Evolutionary conservation across 2,888 invertebrate genomes (phyloP), one percentile per base, ranked within the genome.

Genomic region (Drosophila tripunctata): DNA sequence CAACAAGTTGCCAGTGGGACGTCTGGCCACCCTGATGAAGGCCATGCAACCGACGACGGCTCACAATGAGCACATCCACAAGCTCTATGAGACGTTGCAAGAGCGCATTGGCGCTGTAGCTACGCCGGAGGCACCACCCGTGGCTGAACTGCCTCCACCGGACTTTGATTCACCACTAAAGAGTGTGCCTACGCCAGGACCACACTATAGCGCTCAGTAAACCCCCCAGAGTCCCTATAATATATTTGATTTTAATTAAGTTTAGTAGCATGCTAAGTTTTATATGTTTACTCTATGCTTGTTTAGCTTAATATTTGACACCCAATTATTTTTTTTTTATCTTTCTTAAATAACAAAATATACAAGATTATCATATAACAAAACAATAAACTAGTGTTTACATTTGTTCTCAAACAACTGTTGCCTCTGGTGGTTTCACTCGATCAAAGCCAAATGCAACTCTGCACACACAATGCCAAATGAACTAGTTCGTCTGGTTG

Each of bases 51-150:
- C 83, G 0, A 95, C 94, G 0, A 93, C 94, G 19, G 94, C 97
- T 90, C 97, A 97, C 88, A 96, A 95, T 90, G 97, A 97, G 88
- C 95, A 95, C 65, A 96, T 97, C 0, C 96, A 96, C 85, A 94
- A 93, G 85, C 92, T 96, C 19, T 96, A 96, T 91, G 95, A 95
- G 88, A 92, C 94, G 21, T 92, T 97, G 56, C 94, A 94, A 80
- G 96, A 96, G 78, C 96, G 96, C 87, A 95, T 97, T 84, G 94
- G 94, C 93, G 3, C 94, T 94, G 84, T 68, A 65, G 19, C 93
- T 0, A 21, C 94, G 50, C 5, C 69, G 3, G 95, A 96, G 83
- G 93, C 94, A 0, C 95, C 94, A 0, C 95, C 95, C 75, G 62
- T 84, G 94, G 95, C 78, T 92, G 94, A 71, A 94, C 93, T 71